These are phyloP conservation scores for Pseudomyrmex pallidus DNA, from an alignment of 1,140 invertebrate species.

Conservation along the genomic window DNA sequence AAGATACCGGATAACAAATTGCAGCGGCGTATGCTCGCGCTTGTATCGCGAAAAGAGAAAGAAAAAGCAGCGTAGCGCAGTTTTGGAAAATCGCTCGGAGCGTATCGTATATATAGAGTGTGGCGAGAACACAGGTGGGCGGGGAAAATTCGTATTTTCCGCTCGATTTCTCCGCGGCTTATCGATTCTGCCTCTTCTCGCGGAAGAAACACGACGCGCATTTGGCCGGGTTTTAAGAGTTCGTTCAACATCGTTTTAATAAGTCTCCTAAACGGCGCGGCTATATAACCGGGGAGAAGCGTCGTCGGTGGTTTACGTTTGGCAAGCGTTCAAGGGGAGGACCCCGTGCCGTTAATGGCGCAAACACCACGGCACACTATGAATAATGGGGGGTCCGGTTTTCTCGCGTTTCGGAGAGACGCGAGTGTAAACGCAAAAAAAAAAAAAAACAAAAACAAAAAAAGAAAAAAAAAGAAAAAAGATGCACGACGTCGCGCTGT, in stretches of 20 bases:
- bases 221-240: conserved; percentile 60
- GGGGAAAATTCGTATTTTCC: conserved; percentile 36
- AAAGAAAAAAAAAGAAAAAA: background rate
- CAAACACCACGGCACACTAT: conserved; percentile 33
- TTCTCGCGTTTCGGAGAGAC: background rate
- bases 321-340: conserved; percentile 62
- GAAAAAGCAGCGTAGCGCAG: conserved; percentile 3
- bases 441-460: too few species aligned
- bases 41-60: background rate
- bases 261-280: conserved; percentile 58
- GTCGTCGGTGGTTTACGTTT: conserved; percentile 61
- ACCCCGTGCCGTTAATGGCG: conserved; percentile 57
- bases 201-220: conserved; percentile 45
- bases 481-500: conserved; percentile 14
- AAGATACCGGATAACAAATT: conserved; percentile 21
- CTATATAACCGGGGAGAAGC: conserved; percentile 8
- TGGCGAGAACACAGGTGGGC: background rate
- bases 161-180: conserved; percentile 53
- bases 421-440: conserved; percentile 40
- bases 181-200: conserved; percentile 41
- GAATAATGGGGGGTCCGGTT: conserved; percentile 45
- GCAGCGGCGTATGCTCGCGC: conserved; percentile 2
- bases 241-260: conserved; percentile 62
- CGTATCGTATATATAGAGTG: conserved; percentile 18
- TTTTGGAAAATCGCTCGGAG: conserved; percentile 50